Conservation (phyloP, 2,797 vertebrate genomes). For the Myripristis murdjan region DNA sequence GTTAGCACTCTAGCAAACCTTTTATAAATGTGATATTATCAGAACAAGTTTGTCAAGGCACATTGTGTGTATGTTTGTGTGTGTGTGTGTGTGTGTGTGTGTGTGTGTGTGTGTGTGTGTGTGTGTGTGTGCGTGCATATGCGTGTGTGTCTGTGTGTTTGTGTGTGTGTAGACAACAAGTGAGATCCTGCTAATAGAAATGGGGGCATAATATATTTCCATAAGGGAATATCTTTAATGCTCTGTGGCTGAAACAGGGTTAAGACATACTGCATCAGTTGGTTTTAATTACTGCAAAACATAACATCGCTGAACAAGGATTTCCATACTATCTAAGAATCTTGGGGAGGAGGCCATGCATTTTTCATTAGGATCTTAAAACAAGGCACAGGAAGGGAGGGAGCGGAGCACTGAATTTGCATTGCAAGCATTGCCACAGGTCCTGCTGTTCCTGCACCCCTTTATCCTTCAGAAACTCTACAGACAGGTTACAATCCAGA, state of each 20-base stretch:
- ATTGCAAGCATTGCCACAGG: constrained; percentile 79
- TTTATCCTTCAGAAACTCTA: constrained; percentile 68
- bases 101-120: constrained; percentile 67
- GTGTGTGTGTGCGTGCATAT: constrained; percentile 17
- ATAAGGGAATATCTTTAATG: constrained; percentile 39
- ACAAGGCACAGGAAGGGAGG: constrained; percentile 87
- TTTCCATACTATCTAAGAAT: constrained; percentile 72
- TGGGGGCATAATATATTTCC: constrained; percentile 63
- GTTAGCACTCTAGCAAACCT: constrained; percentile 12
- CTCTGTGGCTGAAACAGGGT: constrained; percentile 48
- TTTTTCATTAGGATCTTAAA: constrained; percentile 81
- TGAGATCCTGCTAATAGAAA: constrained; percentile 61
- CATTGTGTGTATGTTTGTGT: constrained; percentile 67
- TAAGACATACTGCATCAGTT: constrained; percentile 53
- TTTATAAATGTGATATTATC: constrained; percentile 48
- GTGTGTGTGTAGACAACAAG: constrained; percentile 21
- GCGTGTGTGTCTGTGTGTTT: too few species aligned
- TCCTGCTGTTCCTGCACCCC: constrained; percentile 68
- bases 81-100: constrained; percentile 15
- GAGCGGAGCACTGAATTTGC: constrained; percentile 80
- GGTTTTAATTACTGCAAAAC: constrained; percentile 65
- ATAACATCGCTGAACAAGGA: constrained; percentile 54
- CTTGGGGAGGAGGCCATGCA: constrained; percentile 81
- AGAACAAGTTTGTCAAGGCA: constrained; percentile 80
- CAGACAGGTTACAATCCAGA: constrained; percentile 64